Evolutionary conservation across 1,140 invertebrate species (phyloP), one percentile per base, ranked within the genome.

Genomic region (Bombus superbus): DNA sequence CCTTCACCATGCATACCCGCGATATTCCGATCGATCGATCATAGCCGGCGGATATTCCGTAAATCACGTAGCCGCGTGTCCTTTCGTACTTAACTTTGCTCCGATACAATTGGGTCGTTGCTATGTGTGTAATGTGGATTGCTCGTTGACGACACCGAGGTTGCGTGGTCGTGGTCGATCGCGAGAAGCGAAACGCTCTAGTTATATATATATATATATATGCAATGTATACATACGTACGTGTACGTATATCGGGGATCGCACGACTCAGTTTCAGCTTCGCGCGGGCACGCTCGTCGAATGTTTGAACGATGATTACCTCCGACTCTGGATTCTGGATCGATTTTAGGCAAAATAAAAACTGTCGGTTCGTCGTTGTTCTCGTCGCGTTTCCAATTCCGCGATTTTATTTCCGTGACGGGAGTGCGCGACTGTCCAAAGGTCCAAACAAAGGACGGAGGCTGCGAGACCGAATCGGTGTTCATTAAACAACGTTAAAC

Each of bases 1-100:
- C 77, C 40, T 38, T 25, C 6, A 10, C 28, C 5, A 4, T 10
- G 6, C 59, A 15, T 40, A 3, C 3, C 3, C 2, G n/a, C 10
- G 44, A 3, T 62, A 40, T 18, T 62, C 22, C 38, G 28, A 15
- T 53, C 40, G 71, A 28, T 62, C 38, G 68, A 72, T 44, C 57
- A 44, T 44, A 81, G 80, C 80, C 79, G 28, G 18, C n/a, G 79
- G 79, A 81, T 71, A 81, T 69, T 28, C 25, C 2, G 35, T 53
- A n/a, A 81, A 81, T 71, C 79, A 71, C 79, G 66, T 53, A 80
- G 78, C 64, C 42, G 1, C 78, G 64, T 69, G 64, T 38, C 35
- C 13, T 25, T 4, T 10, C 44, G 47, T 62, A 62, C 47, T 81
- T 81, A 81, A 81, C 53, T 73, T 73, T 13, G 66, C 68, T 22